Percentiles rank a stretch among this genome's conserved stretches.
These are phyloP conservation scores for Helogale parvula DNA, from an alignment of 2,113 vertebrate species.

Conservation along the genomic window DNA sequence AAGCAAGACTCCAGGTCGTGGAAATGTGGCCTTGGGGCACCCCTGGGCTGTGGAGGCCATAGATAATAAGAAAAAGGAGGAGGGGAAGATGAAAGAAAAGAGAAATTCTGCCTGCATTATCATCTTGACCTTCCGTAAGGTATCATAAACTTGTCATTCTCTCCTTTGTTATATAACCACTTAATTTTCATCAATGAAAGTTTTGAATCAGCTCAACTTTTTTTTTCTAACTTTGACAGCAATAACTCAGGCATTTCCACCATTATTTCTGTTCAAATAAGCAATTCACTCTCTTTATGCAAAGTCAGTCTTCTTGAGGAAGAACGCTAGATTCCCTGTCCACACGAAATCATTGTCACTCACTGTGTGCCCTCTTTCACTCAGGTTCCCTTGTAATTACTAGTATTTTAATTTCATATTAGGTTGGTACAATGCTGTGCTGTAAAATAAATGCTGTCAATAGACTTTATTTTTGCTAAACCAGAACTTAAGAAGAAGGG, in stretches of 20 bases:
- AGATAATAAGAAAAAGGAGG: neutral
- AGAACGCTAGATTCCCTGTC: neutral
- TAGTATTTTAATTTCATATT: constrained; percentile 38
- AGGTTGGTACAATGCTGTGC: neutral
- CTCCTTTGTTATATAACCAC: neutral
- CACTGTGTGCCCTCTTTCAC: neutral
- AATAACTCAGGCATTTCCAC: neutral
- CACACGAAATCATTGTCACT: neutral
- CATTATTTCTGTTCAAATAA: neutral
- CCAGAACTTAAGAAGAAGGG: neutral
- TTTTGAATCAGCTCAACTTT: neutral
- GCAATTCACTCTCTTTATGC: neutral
- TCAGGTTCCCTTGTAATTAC: neutral
- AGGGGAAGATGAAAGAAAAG: neutral
- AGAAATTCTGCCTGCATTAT: neutral
- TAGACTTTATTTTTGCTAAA: constrained; percentile 8
- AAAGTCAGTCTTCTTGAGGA: neutral
- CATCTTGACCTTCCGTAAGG: no score
- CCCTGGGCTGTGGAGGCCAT: neutral
- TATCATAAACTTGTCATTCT: neutral
- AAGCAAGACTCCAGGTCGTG: neutral
- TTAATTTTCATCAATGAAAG: neutral
- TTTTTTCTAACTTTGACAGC: neutral
- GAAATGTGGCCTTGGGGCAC: fast-evolving
- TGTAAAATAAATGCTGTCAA: neutral